Evolutionary conservation across 2,113 vertebrate species (phyloP), one percentile per base, ranked within the genome.

Genomic region (Hippotragus niger): DNA sequence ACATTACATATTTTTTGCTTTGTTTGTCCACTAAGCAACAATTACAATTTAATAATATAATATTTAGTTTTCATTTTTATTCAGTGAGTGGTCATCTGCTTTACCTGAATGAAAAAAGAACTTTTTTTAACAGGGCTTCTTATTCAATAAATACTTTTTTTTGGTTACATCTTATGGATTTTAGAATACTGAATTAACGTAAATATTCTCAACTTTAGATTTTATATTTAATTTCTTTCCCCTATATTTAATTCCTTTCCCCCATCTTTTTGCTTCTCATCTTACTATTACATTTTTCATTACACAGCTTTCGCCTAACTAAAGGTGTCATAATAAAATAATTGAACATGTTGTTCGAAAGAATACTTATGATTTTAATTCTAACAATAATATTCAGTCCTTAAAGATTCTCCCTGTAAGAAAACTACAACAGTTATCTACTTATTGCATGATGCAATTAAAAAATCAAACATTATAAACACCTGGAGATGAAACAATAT

Each of bases 101-200:
- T 89, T 89, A 60, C 13, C 45, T 84, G 45, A 91, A 78, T 16
- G 21, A 9, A 97, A 25, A 29, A 5, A 90, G 53, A 85, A 95
- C 3, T 21, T 83, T 84, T 74, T 55, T 91, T 21, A 62, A 13
- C 14, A 55, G 27, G 67, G 55, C 21, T 97, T 95, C 80, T 92
- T 96, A 89, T n/a, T 97, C 36, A 97, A 87, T 50, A 62, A 64
- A 7, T 16, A 43, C 33, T 86, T 85, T 89, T 85, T 21, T 84
- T 40, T 27, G 5, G 2, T 3, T 19, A 84, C 43, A 78, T 86
- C 15, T 52, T 78, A 86, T 3, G 40, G 40, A 91, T 67, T 88
- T 82, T 25, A 64, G 7, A 36, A 21, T 60, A 76, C 0, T 47
- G 40, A 90, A 88, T 84, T 40, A 33, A 2, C 90, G 6, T 83